These are phyloP conservation scores for Cantharis nigra DNA, from an alignment of 2,888 invertebrate genomes.

Conservation along the genomic window DNA sequence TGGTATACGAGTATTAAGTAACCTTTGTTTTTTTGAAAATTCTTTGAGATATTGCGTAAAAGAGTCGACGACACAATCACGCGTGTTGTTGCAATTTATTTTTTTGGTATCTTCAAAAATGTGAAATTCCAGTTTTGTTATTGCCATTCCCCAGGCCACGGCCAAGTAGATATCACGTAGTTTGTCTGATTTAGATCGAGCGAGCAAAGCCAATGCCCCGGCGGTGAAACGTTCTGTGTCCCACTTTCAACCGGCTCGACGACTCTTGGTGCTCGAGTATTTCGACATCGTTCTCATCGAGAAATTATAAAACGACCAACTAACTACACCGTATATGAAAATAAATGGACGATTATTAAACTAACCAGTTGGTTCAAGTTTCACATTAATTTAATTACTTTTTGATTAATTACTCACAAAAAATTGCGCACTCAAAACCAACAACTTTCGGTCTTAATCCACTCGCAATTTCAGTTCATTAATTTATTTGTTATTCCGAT, in stretches of 20 bases:
- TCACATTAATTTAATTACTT: not conserved
- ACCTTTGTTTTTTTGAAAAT: not conserved
- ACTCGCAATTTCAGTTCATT: not conserved
- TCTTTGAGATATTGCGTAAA: not conserved
- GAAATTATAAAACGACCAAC: conserved; percentile 15
- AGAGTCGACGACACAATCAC: not conserved
- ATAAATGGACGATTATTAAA: not conserved
- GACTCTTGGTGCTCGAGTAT: conserved; percentile 25
- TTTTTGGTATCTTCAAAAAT: not conserved
- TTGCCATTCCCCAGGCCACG: conserved; percentile 23
- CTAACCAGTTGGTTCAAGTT: not conserved
- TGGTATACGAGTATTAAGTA: not conserved
- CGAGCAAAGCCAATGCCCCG: conserved; percentile 32
- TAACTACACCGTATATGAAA: conserved; percentile 9
- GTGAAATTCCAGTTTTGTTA: not conserved
- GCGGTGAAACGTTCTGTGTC: conserved; percentile 31
- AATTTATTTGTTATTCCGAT: not conserved
- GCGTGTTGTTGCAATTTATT: not conserved
- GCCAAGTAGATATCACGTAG: conserved; percentile 30
- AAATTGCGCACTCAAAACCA: not conserved
- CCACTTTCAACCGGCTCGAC: conserved; percentile 31
- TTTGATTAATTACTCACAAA: not conserved
- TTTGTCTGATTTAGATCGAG: conserved; percentile 27
- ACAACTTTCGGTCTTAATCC: not conserved
- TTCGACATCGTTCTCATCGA: conserved; percentile 29